phyloP scores from a whole-genome alignment of 2,888 invertebrate species.

The Luperina nickerlii region DNA sequence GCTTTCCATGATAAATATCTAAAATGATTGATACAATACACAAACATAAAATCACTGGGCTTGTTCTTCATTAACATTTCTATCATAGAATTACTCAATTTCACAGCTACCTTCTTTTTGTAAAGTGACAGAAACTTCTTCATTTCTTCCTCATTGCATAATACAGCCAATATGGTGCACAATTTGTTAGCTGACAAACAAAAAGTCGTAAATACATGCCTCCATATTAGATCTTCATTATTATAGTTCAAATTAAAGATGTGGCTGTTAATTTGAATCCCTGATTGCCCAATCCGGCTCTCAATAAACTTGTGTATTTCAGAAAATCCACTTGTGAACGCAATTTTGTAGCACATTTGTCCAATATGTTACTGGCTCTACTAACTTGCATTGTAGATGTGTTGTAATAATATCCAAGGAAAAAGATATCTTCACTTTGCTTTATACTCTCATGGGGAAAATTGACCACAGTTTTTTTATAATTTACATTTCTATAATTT shows the following conservation, averaged over 20 bases:
- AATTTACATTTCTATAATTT: slow-evolving; percentile 85
- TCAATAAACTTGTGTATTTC: slow-evolving; percentile 82
- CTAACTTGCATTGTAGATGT: slow-evolving; percentile 82
- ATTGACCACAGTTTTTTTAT: slow-evolving; percentile 84
- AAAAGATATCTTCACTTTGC: slow-evolving; percentile 78
- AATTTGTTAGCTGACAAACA: slow-evolving; percentile 88
- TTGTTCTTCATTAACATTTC: slow-evolving; percentile 78
- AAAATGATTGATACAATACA: slow-evolving; percentile 87
- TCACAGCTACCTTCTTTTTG: slow-evolving; percentile 84
- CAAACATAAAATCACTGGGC: slow-evolving; percentile 75
- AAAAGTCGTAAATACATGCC: slow-evolving; percentile 83
- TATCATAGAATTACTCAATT: slow-evolving; percentile 82
- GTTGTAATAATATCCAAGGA: slow-evolving; percentile 84
- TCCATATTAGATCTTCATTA: slow-evolving; percentile 82
- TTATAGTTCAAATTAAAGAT: slow-evolving; percentile 84
- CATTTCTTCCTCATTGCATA: slow-evolving; percentile 80
- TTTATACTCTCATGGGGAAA: slow-evolving; percentile 77
- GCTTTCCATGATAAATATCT: slow-evolving; percentile 85
- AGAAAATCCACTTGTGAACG: slow-evolving; percentile 78
- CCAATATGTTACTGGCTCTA: slow-evolving; percentile 84
- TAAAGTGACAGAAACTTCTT: slow-evolving; percentile 77
- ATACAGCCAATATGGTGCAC: slow-evolving; percentile 83
- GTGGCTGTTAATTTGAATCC: slow-evolving; percentile 84
- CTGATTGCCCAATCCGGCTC: slow-evolving; percentile 85
- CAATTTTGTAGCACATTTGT: slow-evolving; percentile 87